phyloP scores from a whole-genome alignment of 2,888 invertebrate species.

The Celastrina argiolus region DNA sequence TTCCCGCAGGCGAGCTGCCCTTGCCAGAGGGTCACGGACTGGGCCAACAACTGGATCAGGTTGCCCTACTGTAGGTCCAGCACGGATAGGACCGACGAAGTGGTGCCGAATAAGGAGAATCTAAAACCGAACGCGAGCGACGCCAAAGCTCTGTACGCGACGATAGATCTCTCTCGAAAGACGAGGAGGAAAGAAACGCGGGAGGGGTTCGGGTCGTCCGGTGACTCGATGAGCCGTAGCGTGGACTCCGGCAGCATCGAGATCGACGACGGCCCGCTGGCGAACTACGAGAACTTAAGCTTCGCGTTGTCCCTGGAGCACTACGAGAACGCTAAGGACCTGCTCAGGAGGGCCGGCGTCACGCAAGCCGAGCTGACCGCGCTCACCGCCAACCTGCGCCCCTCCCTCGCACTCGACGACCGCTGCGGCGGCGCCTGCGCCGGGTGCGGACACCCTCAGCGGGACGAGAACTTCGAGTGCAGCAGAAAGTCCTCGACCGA shows the following conservation, averaged over 20 bases:
- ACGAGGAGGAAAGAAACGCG: slow-evolving; percentile 64
- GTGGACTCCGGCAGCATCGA: slow-evolving; percentile 32
- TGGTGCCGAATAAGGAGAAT: slow-evolving; percentile 75
- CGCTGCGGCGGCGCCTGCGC: slow-evolving; percentile 70
- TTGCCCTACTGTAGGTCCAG: slow-evolving; percentile 77
- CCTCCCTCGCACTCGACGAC: slow-evolving; percentile 48
- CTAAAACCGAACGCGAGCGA: slow-evolving; percentile 53
- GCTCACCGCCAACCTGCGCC: slow-evolving; percentile 55
- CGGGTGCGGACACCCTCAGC: slow-evolving; percentile 79
- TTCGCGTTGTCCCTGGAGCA: slow-evolving; percentile 87
- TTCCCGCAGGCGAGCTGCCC: slow-evolving; percentile 68
- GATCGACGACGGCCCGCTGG: slow-evolving; percentile 60
- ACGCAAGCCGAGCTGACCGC: slow-evolving; percentile 72
- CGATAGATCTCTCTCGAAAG: slow-evolving; percentile 82
- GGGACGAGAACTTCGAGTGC: slow-evolving; percentile 28
- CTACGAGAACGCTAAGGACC: slow-evolving; percentile 87
- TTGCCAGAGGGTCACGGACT: slow-evolving; percentile 80
- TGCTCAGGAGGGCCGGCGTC: slow-evolving; percentile 77
- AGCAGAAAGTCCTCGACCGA: slow-evolving; percentile 45
- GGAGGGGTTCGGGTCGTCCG: slow-evolving; percentile 31
- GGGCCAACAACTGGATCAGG: slow-evolving; percentile 81
- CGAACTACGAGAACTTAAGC: slow-evolving; percentile 85
- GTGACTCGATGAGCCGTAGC: slow-evolving; percentile 29
- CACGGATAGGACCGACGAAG: slow-evolving; percentile 44
- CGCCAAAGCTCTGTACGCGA: slow-evolving; percentile 81